Evolutionary conservation across 2,888 invertebrate species (phyloP).

Genomic region (Acleris laterana): DNA sequence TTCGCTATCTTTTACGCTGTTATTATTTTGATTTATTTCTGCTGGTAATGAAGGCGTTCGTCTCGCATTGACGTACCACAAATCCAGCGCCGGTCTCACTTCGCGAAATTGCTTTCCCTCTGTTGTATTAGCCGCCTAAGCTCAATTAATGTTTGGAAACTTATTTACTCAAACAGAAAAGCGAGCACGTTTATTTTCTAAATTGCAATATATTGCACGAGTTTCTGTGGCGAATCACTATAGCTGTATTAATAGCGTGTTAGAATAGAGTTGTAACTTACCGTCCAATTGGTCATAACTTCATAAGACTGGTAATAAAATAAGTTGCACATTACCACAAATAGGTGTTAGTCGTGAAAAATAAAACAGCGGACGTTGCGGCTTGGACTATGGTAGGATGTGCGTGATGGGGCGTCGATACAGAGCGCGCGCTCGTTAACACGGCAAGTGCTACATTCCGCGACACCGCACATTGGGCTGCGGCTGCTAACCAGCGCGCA

Average conservation of each 20-base stretch:
- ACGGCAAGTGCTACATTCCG: constrained; percentile 70
- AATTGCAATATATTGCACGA: not conserved
- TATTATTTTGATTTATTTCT: constrained; percentile 83
- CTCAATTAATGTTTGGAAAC: constrained; percentile 28
- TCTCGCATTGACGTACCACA: constrained; percentile 73
- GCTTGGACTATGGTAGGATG: constrained; percentile 48
- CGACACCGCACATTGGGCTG: constrained; percentile 72
- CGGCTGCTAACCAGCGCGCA: constrained; percentile 52
- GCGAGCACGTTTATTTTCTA: constrained; percentile 2
- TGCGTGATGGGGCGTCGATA: constrained; percentile 58
- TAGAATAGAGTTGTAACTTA: constrained; percentile 14
- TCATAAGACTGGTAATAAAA: constrained; percentile 66
- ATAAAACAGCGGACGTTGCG: constrained; percentile 70
- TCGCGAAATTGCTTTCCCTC: constrained; percentile 55
- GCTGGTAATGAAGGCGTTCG: constrained; percentile 80
- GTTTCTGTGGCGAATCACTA: not conserved
- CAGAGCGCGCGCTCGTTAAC: constrained; percentile 64
- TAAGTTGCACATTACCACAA: constrained; percentile 67
- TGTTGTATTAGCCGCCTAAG: constrained; percentile 20
- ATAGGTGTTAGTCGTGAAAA: constrained; percentile 68
- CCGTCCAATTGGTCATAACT: constrained; percentile 28
- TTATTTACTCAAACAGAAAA: constrained; percentile 1
- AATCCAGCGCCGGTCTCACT: constrained; percentile 67
- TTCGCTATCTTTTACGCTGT: constrained; percentile 80
- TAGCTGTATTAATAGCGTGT: not conserved